phyloP scores from a whole-genome alignment of 2,888 invertebrate species.

The Furcula furcula region DNA sequence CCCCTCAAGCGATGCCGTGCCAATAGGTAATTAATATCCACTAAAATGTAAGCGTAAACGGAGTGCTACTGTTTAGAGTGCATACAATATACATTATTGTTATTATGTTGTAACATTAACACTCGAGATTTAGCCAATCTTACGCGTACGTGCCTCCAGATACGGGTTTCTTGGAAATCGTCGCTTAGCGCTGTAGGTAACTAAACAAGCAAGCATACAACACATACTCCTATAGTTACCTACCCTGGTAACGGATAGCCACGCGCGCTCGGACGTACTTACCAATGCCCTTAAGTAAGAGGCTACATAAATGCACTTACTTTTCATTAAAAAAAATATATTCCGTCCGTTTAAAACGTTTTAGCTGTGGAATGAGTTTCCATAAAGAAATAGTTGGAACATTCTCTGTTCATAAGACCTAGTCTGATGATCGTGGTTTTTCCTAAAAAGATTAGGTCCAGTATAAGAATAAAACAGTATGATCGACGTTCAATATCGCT shows the following conservation, averaged over 20 bases:
- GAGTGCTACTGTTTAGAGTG: conserved; percentile 29
- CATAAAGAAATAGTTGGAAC: no score
- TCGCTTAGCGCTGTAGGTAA: conserved; percentile 53
- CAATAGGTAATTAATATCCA: conserved; percentile 18
- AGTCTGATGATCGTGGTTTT: no score
- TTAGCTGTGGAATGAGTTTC: no score
- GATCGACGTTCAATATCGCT: no score
- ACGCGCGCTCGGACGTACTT: background rate
- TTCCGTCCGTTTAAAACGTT: no score
- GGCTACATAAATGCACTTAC: no score
- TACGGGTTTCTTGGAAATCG: conserved; percentile 72
- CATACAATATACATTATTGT: conserved; percentile 44
- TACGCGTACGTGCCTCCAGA: conserved; percentile 74
- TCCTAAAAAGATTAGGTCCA: no score
- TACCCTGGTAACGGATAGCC: conserved; percentile 2
- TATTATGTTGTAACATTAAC: conserved; percentile 60
- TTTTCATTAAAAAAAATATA: no score
- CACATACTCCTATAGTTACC: conserved; percentile 32
- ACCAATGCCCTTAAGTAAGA: no score
- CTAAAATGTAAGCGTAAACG: conserved; percentile 15
- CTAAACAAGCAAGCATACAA: conserved; percentile 49
- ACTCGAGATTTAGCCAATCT: conserved; percentile 66
- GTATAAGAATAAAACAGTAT: no score
- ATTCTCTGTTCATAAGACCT: no score
- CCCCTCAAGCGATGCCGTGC: no score